These are phyloP conservation scores for Rhabditophanes sp. DNA, from an alignment of 2,888 invertebrate species.

Conservation along the genomic window DNA sequence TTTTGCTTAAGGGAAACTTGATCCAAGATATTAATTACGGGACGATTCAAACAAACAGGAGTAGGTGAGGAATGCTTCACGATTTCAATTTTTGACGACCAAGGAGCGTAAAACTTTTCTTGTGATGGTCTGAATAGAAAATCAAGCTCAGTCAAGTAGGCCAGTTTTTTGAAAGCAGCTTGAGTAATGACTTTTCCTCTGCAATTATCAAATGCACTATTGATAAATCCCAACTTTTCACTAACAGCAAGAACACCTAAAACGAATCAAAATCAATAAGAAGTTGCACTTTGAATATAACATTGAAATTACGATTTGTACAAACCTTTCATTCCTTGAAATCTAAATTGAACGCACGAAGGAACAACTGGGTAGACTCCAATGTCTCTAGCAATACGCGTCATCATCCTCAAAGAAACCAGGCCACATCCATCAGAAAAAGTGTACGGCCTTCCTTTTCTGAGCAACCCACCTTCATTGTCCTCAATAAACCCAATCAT, in stretches of 20 bases:
- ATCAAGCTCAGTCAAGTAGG: slow-evolving; percentile 1
- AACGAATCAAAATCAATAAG: no score
- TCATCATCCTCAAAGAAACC: slow-evolving; percentile 3
- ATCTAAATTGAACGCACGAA: slow-evolving; percentile 25
- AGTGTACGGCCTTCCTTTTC: slow-evolving; percentile 3
- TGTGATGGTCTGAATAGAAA: slow-evolving; percentile 9
- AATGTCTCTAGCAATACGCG: slow-evolving; percentile 7
- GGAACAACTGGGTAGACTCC: slow-evolving; percentile 16
- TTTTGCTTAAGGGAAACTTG: slow-evolving; percentile 19
- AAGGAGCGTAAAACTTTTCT: slow-evolving; percentile 7
- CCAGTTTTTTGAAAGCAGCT: neutral
- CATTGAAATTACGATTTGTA: no score
- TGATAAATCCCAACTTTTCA: no score
- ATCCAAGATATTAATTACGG: slow-evolving; percentile 44
- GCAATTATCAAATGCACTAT: no score
- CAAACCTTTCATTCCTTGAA: slow-evolving; percentile 42
- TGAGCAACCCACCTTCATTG: no score
- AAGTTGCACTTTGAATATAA: no score
- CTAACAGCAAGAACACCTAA: slow-evolving; percentile 35
- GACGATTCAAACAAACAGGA: slow-evolving; percentile 41
- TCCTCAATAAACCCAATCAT: no score
- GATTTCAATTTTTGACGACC: slow-evolving; percentile 17
- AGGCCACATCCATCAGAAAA: neutral
- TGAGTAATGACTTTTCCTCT: no score
- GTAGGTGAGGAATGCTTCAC: slow-evolving; percentile 37